Evolutionary conservation across 2,113 vertebrate species (phyloP), one percentile per base, ranked within the genome.

Genomic region (Anser cygnoides): DNA sequence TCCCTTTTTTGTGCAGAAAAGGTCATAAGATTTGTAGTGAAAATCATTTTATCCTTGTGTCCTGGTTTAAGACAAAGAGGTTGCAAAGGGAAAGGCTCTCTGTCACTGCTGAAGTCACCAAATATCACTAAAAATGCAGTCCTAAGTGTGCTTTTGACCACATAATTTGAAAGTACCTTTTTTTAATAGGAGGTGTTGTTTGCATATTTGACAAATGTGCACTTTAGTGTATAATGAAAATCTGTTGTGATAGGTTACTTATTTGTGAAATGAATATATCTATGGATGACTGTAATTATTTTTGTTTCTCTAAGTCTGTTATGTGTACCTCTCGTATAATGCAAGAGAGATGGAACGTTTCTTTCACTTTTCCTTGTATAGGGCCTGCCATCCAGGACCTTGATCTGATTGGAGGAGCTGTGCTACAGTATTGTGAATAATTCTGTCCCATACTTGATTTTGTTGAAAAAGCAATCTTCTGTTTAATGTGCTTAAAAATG

Each of bases 1-100:
- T 96, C 73, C 94, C 77, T 94, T 90, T 92, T 86, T 72, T 92
- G 83, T 91, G 91, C 78, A 96, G 87, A 90, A 79, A 85, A 94
- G 76, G 75, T 96, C 21, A 75, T 86, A 92, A 95, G 79, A 88
- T 88, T 91, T 93, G 88, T 88, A 88, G 77, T 88, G 74, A 84
- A 89, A 92, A 84, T 76, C 62, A 89, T 92, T 59, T 83, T 82
- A 70, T 90, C 84, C n/a, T 79, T 84, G 59, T 93, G 73, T 90
- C 57, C 76, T 91, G 43, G 26, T 43, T 97, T 76, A 74, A 91
- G 91, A 66, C 71, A 85, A 89, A 81, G 65, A 76, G 46, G 72
- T 49, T 81, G 50, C 65, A 94, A 94, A 95, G 89, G 77, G 85
- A 75, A 65, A 5, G 94, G 46, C 49, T 92, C 50, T 92, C 95